These are phyloP conservation scores for Tragopan temminckii DNA, from an alignment of 2,797 vertebrate genomes.

Conservation along the genomic window DNA sequence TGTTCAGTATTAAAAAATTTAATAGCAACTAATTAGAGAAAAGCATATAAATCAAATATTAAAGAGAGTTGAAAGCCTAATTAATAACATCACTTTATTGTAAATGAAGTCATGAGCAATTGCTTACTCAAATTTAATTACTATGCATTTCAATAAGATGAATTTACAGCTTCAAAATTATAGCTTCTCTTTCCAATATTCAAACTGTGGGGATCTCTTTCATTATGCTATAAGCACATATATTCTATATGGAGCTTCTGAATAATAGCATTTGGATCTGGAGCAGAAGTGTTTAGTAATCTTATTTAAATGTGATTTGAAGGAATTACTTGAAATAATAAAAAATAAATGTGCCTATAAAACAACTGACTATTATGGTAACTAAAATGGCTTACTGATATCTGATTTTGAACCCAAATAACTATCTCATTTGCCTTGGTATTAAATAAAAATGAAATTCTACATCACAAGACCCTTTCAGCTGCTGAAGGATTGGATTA, in stretches of 20 bases:
- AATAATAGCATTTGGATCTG: not conserved
- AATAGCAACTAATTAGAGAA: not conserved
- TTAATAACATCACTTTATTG: conserved; percentile 11
- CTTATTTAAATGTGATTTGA: not conserved
- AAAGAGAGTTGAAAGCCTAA: conserved; percentile 18
- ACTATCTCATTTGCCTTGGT: not conserved
- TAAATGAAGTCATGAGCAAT: conserved; percentile 26
- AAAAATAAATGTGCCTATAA: not conserved
- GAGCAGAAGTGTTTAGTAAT: not conserved
- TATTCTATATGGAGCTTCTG: not conserved
- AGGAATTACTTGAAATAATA: not conserved
- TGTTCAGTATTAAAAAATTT: conserved; percentile 22
- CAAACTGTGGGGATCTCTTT: conserved; percentile 35
- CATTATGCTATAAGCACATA: not conserved
- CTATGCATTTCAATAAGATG: conserved; percentile 3
- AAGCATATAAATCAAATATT: conserved; percentile 32
- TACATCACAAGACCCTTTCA: not conserved
- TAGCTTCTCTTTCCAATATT: not conserved
- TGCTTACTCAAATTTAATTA: conserved; percentile 42
- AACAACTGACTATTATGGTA: not conserved
- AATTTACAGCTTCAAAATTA: conserved; percentile 38
- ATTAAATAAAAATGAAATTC: not conserved
- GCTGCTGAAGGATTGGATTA: not conserved
- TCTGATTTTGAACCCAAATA: not conserved
- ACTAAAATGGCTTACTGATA: not conserved